These are phyloP conservation scores for Sesia bembeciformis DNA, from an alignment of 2,888 invertebrate genomes.

Conservation along the genomic window DNA sequence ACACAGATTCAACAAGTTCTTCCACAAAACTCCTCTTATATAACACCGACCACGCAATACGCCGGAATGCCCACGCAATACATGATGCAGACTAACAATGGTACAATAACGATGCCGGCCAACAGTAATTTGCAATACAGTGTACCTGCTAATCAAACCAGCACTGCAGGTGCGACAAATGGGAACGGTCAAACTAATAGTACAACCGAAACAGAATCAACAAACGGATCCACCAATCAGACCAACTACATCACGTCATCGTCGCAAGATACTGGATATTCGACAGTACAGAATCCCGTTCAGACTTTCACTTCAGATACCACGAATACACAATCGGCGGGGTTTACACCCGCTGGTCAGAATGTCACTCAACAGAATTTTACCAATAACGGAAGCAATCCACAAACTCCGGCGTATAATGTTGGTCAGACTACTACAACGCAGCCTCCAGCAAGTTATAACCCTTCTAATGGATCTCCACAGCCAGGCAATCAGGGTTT, in stretches of 20 bases:
- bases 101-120: conserved; percentile 33
- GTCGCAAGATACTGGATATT: conserved; percentile 49
- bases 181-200: conserved; percentile 39
- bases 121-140: conserved; percentile 51
- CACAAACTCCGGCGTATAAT: conserved; percentile 30
- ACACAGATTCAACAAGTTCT: conserved; percentile 49
- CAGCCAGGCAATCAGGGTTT: conserved; percentile 37
- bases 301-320: conserved; percentile 35
- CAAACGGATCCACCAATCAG: conserved; percentile 42
- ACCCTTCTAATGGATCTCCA: conserved; percentile 38
- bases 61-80: conserved; percentile 51
- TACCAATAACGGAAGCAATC: conserved; percentile 33
- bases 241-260: conserved; percentile 60
- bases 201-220: conserved; percentile 35
- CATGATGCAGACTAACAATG: conserved; percentile 51
- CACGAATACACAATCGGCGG: conserved; percentile 30
- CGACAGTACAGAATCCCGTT: conserved; percentile 28
- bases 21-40: conserved; percentile 42
- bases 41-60: conserved; percentile 55
- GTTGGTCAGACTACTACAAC: conserved; percentile 35
- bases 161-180: conserved; percentile 29
- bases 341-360: conserved; percentile 35
- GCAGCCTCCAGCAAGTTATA: conserved; percentile 44
- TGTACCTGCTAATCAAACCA: conserved; percentile 35
- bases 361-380: conserved; percentile 37